Evolutionary conservation across 1,140 invertebrate genomes (phyloP), one percentile per base, ranked within the genome.

Genomic region (Papilio dardanus): DNA sequence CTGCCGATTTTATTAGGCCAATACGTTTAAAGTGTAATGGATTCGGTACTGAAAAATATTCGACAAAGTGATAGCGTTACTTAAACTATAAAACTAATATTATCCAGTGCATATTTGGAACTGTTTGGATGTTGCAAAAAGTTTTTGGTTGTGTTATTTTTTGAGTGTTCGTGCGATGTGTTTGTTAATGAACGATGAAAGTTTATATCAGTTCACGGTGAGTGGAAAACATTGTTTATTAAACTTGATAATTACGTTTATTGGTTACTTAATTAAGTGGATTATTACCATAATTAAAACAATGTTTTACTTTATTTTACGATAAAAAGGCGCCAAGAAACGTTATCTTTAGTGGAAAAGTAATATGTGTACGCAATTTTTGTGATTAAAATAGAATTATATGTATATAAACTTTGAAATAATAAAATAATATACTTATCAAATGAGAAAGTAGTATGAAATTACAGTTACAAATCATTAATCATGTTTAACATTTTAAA

Each of bases 111-210:
- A 76, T 76, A 71, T 75, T 77, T 50, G 16, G 77, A 82, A 80
- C 76, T 78, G 62, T 78, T 78, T 31, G 50, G 74, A 79, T 77
- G 86, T 69, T 81, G 71, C 78, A 30, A 76, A 78, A 78, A 83
- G 75, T 82, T 83, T 82, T 77, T 76, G 42, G 74, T 85, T 83
- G 87, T 87, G 86, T 84, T 84, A 46, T 50, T 81, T 77, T 77
- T 81, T 77, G 77, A 82, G 88, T 89, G 83, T 77, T 81, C 82
- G 85, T 90, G 88, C 79, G 78, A 82, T 86, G 88, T 89, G 85
- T 79, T 77, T 79, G 81, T 86, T 86, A 80, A 88, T 89, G 85
- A 80, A 87, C 80, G 82, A 81, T 78, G 79, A 83, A 89, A 91
- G 79, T 88, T 89, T 88, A 79, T 81, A 76, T 80, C 79, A 76